phyloP scores from a whole-genome alignment of 2,888 invertebrate species.

The Panorpa germanica region DNA sequence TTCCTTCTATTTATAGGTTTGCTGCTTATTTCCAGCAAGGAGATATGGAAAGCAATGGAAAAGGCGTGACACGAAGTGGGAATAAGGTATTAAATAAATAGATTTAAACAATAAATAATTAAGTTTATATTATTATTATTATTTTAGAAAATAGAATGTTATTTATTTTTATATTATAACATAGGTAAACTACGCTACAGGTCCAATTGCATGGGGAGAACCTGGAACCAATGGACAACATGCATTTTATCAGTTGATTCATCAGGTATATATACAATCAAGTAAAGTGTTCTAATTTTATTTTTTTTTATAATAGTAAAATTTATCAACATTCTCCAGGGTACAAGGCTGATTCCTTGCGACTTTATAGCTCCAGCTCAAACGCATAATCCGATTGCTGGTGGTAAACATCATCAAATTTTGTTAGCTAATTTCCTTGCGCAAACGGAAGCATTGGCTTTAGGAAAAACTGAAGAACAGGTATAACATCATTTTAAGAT shows the following conservation, averaged over 20 bases:
- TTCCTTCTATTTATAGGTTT: slow-evolving; percentile 31
- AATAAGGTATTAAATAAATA: no score
- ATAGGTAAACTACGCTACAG: slow-evolving; percentile 35
- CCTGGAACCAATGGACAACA: slow-evolving; percentile 99
- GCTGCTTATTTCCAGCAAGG: slow-evolving; percentile 99
- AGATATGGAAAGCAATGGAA: slow-evolving; percentile 99
- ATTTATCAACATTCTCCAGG: slow-evolving; percentile 11
- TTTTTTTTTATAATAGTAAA: background rate
- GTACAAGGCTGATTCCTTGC: slow-evolving; percentile 66
- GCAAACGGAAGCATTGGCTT: slow-evolving; percentile 97
- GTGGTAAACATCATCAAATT: slow-evolving; percentile 81
- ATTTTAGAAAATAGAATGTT: slow-evolving; percentile 17
- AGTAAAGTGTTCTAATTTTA: background rate
- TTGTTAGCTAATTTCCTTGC: slow-evolving; percentile 93
- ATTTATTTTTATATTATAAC: background rate
- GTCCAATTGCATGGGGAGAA: slow-evolving; percentile 92
- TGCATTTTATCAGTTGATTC: slow-evolving; percentile 98
- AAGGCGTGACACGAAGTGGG: slow-evolving; percentile 64
- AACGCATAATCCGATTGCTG: slow-evolving; percentile 71
- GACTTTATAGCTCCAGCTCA: slow-evolving; percentile 92
- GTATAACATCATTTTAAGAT: slow-evolving; percentile 16
- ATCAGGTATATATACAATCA: slow-evolving; percentile 41
- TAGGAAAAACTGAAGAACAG: slow-evolving; percentile 35
- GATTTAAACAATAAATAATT: background rate
- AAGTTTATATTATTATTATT: slow-evolving; percentile 17